Evolutionary conservation across 2,797 vertebrate species (phyloP), one percentile per base, ranked within the genome.

Genomic region (Tachyglossus aculeatus): DNA sequence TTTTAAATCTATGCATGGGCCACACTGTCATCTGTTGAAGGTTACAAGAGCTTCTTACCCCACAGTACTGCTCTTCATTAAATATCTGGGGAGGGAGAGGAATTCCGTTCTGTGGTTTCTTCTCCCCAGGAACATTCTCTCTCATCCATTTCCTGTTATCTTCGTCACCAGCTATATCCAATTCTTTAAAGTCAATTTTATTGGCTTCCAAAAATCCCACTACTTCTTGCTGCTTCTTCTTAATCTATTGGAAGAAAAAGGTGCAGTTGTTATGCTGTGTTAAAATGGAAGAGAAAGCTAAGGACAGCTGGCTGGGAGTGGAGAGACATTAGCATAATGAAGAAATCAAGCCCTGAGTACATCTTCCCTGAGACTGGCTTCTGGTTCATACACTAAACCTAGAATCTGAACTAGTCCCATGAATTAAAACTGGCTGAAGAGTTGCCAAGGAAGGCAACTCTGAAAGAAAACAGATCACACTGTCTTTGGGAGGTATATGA

Each of bases 161-260:
- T 82, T 97, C 96, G 18, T 96, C 98, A 82, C 96, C 96, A 44
- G 98, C 98, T 31, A 99, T 99, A 87, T 99, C 98, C 79, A 98
- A 88, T 72, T 94, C 93, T 77, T 97, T 86, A 78, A 97, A 98
- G 67, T 98, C 97, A 27, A 99, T 98, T 81, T 96, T 98, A 70
- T 98, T 95, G 36, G 98, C 96, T 88, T 97, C 97, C 80, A 99
- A 86, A 88, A 99, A 99, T 39, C 93, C 97, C 9, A 99, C 92
- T 34, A 99, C 98, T 90, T 99, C 98, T 78, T 99, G 98, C 81
- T 99, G 98, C 78, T 99, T 99, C 92, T 99, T 99, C 90, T 99
- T 99, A 86, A 99, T 99, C 98, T 99, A 85, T 73, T 25, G 60
- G 52, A 43, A 70, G 21, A 25, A 6, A 58, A 62, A 18, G 4